Evolutionary conservation across 2,113 vertebrate species (phyloP), one percentile per base, ranked within the genome.

Genomic region (Serinus canaria): DNA sequence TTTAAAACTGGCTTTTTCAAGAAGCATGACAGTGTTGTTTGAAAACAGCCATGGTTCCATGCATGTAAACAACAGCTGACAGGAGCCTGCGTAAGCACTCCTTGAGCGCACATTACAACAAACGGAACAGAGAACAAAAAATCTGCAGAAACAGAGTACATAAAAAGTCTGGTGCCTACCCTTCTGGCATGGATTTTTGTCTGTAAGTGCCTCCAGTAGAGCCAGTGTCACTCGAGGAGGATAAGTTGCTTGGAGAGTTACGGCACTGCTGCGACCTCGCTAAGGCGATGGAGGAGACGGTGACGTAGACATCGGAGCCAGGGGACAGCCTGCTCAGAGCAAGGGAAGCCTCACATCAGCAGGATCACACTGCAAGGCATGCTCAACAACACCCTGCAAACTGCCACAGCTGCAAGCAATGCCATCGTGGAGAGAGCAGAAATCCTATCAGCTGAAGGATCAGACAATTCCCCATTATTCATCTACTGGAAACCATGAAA

Each of bases 161-260:
- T 77, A 86, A 92, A 66, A 85, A 91, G 64, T 60, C 68, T 87
- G 69, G 86, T 89, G 93, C 98, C 98, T 98, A 99, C 99, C 99
- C 99, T 95, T 99, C 99, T 41, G 99, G 99, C 98, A 98, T 98
- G 59, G 99, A 98, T 95, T 99, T 99, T 89, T 99, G 99, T 86
- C 98, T 98, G 96, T 98, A 98, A 8, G 97, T 98, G 94, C 99
- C 98, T 96, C 99, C 98, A 76, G 96, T 98, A 91, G 97, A 97
- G 92, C 98, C 97, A 31, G 98, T 98, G 49, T 99, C 99, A 58
- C 99, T 99, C 9, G 98, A 98, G 67, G 99, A 99, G 33, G 99
- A 98, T 18, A 99, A 91, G 95, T 97, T 98, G 97, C 98, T 98
- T 24, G 99, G 98, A 87, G 99, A 98, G 96, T 98, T 99, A 16